These are phyloP conservation scores for Piaya cayana DNA, from an alignment of 2,113 vertebrate genomes.

Conservation along the genomic window DNA sequence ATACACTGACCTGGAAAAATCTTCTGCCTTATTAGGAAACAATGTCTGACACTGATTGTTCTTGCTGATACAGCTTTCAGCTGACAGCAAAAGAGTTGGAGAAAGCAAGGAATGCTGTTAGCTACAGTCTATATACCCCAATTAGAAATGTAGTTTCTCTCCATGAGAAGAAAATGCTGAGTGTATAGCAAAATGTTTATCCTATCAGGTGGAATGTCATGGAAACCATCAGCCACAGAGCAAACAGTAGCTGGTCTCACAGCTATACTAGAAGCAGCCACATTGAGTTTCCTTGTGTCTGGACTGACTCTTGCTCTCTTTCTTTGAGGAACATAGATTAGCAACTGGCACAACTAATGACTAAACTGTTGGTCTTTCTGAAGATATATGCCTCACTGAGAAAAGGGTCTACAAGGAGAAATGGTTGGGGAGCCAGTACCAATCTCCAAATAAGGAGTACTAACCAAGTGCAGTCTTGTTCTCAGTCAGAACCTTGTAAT, in stretches of 20 bases:
- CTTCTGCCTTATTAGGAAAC: neutral
- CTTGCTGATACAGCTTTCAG: neutral
- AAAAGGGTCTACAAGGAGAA: neutral
- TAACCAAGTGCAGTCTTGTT: neutral
- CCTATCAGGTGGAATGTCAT: neutral
- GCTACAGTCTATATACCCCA: accelerated
- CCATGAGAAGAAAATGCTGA: neutral
- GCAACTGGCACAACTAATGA: neutral
- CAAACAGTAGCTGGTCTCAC: neutral
- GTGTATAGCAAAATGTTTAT: neutral
- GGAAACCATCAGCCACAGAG: neutral
- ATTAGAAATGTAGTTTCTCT: no score
- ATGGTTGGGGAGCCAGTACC: neutral
- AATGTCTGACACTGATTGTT: neutral
- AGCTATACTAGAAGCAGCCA: neutral
- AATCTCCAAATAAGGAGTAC: neutral
- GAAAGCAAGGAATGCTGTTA: neutral
- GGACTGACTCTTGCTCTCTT: neutral
- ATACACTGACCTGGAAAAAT: neutral
- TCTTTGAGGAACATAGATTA: neutral
- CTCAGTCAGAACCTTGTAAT: neutral
- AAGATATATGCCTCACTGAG: neutral
- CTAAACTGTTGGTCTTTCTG: neutral
- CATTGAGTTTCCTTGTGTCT: neutral
- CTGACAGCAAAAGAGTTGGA: neutral